Conservation (phyloP, 2,888 invertebrate genomes). For the Melangyna quadrimaculata region DNA sequence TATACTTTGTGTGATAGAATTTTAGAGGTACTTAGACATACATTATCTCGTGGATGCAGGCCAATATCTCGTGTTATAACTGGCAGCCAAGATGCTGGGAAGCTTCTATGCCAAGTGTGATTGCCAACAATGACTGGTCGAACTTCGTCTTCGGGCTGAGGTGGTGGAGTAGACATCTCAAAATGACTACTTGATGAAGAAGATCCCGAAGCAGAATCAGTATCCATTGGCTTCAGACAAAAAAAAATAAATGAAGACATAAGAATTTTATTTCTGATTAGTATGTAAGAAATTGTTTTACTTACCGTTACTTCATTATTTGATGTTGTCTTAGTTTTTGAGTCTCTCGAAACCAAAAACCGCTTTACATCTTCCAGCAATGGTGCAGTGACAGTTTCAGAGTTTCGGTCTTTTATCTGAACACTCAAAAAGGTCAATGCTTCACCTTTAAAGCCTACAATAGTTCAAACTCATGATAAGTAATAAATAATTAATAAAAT, state of each 20-base stretch:
- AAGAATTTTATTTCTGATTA: neutral
- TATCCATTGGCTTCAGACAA: slow-evolving; percentile 82
- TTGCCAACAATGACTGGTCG: slow-evolving; percentile 83
- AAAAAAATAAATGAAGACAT: neutral
- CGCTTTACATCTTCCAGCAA: slow-evolving; percentile 49
- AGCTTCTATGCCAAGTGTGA: slow-evolving; percentile 84
- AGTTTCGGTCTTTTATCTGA: slow-evolving; percentile 75
- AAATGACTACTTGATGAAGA: slow-evolving; percentile 48
- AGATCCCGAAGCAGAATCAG: slow-evolving; percentile 76
- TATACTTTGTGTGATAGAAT: too few relatives aligned
- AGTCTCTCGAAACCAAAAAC: slow-evolving; percentile 44
- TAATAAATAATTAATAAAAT: neutral
- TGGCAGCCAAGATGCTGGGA: slow-evolving; percentile 92
- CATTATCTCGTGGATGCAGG: slow-evolving; percentile 17
- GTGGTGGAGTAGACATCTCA: slow-evolving; percentile 74
- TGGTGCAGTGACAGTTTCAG: slow-evolving; percentile 63
- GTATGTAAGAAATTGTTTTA: neutral
- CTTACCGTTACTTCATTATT: slow-evolving; percentile 61
- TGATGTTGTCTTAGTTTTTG: slow-evolving; percentile 17
- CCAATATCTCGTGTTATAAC: slow-evolving; percentile 90
- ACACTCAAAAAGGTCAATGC: slow-evolving; percentile 75
- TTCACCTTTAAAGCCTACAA: slow-evolving; percentile 76
- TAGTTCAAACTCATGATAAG: neutral
- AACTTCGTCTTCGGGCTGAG: slow-evolving; percentile 76
- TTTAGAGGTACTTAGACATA: too few relatives aligned